Evolutionary conservation across 2,888 invertebrate genomes (phyloP), one percentile per base, ranked within the genome.

Genomic region (Synanthedon andrenaeformis): DNA sequence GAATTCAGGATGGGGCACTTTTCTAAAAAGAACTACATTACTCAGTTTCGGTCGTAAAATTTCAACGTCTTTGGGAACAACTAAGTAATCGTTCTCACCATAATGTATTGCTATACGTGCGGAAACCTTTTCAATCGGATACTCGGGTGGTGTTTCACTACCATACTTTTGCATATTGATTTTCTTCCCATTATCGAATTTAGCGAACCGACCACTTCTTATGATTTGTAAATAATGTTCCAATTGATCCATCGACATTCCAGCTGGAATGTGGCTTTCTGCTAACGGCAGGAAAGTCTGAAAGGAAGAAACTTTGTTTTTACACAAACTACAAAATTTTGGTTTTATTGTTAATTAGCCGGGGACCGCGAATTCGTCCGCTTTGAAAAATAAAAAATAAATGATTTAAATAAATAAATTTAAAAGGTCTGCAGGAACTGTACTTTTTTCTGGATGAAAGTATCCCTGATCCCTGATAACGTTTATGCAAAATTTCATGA

Each of bases 1-100:
- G 49, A 49, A 49, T 19, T 49, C 23, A 17, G 49, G 49, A 49
- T 49, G 14, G 13, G 49, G 49, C 11, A 49, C 49, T 49, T 49
- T 49, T 49, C 49, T 49, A 10, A 49, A 49, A 5, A 49, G 23
- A 23, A 49, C 23, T 12, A 49, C 49, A 17, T 49, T 49, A 10
- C 17, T 14, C 12, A 49, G 49, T 49, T 49, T 49, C 49, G 49
- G 3, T 12, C 13, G 17, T 41, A 54, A 45, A 5, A 49, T 41
- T 13, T 54, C 50, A n/a, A 54, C 54, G 35, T 52, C 54, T 2
- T n/a, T 14, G 8, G 67, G 61, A 49, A 68, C 62, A 1, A 89
- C 64, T 3, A 91, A 62, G 72, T 80, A 83, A 66, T 92, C 92
- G 51, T 89, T 88, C 1, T 70, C 69, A 11, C 89, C 88, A 63